Evolutionary conservation across 1,140 invertebrate species (phyloP).

Genomic region (Drosophila burlai): DNA sequence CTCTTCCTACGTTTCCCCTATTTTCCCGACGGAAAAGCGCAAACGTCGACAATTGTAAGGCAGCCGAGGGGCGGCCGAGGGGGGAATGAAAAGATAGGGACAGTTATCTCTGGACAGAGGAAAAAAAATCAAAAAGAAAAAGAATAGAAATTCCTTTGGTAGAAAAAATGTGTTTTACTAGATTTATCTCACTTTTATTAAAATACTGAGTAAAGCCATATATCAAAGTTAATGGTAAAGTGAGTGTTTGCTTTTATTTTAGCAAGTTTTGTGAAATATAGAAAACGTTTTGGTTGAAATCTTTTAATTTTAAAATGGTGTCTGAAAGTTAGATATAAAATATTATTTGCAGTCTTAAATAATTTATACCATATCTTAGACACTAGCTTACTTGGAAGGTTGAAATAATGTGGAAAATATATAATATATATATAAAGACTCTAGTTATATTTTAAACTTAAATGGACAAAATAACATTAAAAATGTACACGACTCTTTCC

Average conservation of each 20-base stretch:
- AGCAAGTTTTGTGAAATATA: background rate
- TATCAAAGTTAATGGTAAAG: background rate
- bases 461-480: background rate
- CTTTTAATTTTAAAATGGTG: background rate
- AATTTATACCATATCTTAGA: background rate
- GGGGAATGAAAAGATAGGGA: slow-evolving; percentile 20
- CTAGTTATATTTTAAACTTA: background rate
- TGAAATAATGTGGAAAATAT: too few relatives aligned
- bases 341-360: background rate
- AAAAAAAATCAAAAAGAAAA: background rate
- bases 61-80: slow-evolving; percentile 8
- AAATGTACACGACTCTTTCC: background rate
- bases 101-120: slow-evolving; percentile 19
- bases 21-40: slow-evolving; percentile 54
- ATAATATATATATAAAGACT: background rate
- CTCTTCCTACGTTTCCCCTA: background rate
- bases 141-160: background rate
- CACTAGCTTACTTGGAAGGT: background rate
- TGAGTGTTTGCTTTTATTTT: too few relatives aligned
- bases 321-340: background rate
- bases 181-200: slow-evolving; percentile 6
- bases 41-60: slow-evolving; percentile 71
- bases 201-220: background rate
- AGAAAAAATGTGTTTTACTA: background rate
- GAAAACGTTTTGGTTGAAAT: background rate